Base-by-base conservation (phyloP, 2,113 vertebrate genomes). In the Apeltes quadracus region DNA sequence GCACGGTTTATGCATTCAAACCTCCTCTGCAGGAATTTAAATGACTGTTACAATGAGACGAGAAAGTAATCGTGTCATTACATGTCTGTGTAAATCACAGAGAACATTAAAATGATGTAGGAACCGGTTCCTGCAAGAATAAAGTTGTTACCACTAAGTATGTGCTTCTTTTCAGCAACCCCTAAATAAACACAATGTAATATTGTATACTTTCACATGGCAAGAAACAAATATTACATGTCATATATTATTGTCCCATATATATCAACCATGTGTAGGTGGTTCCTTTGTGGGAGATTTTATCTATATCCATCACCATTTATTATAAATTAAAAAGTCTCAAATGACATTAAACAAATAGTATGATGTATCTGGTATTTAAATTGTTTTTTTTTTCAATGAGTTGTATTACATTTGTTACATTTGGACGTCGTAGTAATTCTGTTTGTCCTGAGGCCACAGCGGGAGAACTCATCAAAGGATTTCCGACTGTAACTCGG, bases 11-110 rank as follows among this genome's bases (percentile, higher is more conserved):
- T 48, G 63, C 54, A 2, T 75, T 62, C 44, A 15, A 34, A 62
- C 51, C 51, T 58, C 15, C 67, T 7, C 57, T 3, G 32, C 71
- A 65, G 53, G 64, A 82, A 79, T 81, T 65, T 67, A 63, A 72
- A 78, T 81, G 78, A 81, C 68, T 20, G 59, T 14, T 38, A 69
- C 46, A 69, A 72, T 73, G 82, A 78, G 27, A 5, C 11, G 32
- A 55, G 64, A 46, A 64, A 61, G 46, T 59, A 56, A n/a, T 3
- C 25, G 39, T 20, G 36, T 34, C 29, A 12, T 63, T 20, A 23
- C n/a, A 34, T 15, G 20, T 63, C 50, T 5, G 20, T 1, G 13
- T 58, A 25, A 76, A 56, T 39, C 63, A 59, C 56, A 81, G 54
- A 57, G 36, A 54, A 59, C 15, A 29, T 57, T 50, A 46, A n/a